Evolutionary conservation across 2,113 vertebrate genomes (phyloP).

Genomic region (Acrocephalus arundinaceus): DNA sequence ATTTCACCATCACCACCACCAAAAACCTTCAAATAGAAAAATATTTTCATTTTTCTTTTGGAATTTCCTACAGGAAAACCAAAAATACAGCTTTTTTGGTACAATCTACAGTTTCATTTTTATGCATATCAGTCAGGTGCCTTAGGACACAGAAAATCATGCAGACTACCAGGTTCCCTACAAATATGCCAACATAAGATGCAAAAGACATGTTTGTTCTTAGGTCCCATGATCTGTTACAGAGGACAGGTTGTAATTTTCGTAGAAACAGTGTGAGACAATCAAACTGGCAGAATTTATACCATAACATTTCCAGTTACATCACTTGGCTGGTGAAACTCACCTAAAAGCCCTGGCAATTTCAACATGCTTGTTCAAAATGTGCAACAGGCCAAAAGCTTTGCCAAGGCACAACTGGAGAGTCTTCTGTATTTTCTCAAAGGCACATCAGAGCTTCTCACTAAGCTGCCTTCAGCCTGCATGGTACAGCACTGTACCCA

Average conservation of each 20-base stretch:
- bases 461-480: not conserved
- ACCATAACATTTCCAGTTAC: not conserved
- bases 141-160: not conserved
- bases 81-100: not conserved
- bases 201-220: not conserved
- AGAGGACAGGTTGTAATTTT: not conserved
- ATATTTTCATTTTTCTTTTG: not conserved
- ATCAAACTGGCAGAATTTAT: not conserved
- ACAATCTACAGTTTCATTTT: not conserved
- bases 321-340: not conserved
- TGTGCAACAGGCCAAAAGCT: not conserved
- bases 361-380: not conserved
- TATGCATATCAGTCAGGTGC: not conserved
- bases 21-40: not conserved
- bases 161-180: not conserved
- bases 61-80: not conserved
- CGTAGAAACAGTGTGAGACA: not conserved
- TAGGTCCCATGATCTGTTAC: not conserved
- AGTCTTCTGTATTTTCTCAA: not conserved
- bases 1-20: not conserved
- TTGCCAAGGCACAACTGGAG: not conserved
- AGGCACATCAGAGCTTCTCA: not conserved
- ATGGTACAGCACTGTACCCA: not conserved
- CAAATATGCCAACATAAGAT: not conserved
- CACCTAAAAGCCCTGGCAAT: not conserved